phyloP scores from a whole-genome alignment of 2,888 invertebrate species.

The Eudasyphora cyanicolor region DNA sequence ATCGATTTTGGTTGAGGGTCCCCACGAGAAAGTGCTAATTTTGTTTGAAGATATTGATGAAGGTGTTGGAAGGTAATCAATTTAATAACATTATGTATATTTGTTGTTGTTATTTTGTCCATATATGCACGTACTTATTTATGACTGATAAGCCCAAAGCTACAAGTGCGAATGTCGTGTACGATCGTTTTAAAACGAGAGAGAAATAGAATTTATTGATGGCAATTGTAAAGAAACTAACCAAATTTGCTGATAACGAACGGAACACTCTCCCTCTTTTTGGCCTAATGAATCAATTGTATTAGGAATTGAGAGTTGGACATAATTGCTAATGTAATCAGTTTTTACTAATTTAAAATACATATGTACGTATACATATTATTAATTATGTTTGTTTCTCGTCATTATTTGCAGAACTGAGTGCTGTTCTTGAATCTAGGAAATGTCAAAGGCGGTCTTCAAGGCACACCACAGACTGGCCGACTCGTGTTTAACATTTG shows the following conservation, averaged over 20 bases:
- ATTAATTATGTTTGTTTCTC: background rate
- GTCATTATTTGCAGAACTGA: background rate
- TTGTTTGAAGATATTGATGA: constrained; percentile 5
- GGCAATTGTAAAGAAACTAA: background rate
- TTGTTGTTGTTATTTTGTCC: background rate
- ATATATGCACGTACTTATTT: background rate
- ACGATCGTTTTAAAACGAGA: background rate
- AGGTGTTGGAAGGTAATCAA: constrained; percentile 32
- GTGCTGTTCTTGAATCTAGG: background rate
- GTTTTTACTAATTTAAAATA: background rate
- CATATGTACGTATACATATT: background rate
- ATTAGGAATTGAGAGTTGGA: too few species aligned
- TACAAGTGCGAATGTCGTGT: background rate
- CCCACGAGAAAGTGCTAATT: background rate
- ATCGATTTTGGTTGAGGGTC: background rate
- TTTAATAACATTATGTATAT: background rate
- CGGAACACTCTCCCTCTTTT: too few species aligned
- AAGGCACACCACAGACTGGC: background rate
- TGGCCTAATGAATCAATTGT: too few species aligned
- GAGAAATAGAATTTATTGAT: background rate
- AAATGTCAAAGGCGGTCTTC: constrained; percentile 1
- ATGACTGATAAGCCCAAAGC: constrained; percentile 8
- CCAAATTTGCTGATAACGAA: background rate
- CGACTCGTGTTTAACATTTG: background rate
- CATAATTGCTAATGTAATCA: too few species aligned